Conservation (phyloP, 30 jellyfish, hydroid and myxozoan genomes). For the Rhopilema esculentum region DNA sequence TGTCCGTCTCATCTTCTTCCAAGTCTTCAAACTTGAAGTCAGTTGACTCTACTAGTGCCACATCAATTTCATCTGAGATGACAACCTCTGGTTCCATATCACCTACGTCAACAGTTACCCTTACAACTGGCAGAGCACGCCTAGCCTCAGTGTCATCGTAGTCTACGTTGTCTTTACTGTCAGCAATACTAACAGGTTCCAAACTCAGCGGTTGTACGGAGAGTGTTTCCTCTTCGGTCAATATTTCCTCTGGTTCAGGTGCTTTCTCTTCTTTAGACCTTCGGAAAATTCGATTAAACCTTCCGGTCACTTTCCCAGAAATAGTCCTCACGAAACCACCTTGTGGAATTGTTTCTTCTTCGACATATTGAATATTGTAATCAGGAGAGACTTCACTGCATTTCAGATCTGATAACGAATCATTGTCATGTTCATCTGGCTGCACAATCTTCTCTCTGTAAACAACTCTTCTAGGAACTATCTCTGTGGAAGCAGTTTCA, state of each 20-base stretch:
- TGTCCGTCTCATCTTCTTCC: constrained; percentile 4
- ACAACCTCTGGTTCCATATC: constrained; percentile 5
- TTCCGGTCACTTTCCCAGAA: background rate
- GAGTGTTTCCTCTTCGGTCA: constrained; percentile 1
- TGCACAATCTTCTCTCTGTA: constrained; percentile 1
- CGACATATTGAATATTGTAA: background rate
- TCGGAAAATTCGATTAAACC: constrained; percentile 8
- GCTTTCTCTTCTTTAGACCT: background rate
- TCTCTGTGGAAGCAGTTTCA: background rate
- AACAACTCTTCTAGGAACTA: constrained; percentile 15
- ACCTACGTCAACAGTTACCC: background rate
- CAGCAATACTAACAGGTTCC: background rate
- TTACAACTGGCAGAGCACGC: constrained; percentile 1
- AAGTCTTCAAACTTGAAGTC: background rate
- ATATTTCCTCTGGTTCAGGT: background rate
- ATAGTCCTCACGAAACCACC: background rate
- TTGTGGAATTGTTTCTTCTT: constrained; percentile 13
- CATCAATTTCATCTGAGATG: constrained; percentile 17
- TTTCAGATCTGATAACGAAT: constrained; percentile 1
- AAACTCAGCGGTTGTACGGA: background rate
- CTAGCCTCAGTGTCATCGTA: background rate
- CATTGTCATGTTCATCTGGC: background rate
- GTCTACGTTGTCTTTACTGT: background rate
- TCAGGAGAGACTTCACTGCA: background rate
- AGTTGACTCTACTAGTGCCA: constrained; percentile 2